Evolutionary conservation across 1,140 invertebrate species (phyloP).

Genomic region (Drosophila athabasca): DNA sequence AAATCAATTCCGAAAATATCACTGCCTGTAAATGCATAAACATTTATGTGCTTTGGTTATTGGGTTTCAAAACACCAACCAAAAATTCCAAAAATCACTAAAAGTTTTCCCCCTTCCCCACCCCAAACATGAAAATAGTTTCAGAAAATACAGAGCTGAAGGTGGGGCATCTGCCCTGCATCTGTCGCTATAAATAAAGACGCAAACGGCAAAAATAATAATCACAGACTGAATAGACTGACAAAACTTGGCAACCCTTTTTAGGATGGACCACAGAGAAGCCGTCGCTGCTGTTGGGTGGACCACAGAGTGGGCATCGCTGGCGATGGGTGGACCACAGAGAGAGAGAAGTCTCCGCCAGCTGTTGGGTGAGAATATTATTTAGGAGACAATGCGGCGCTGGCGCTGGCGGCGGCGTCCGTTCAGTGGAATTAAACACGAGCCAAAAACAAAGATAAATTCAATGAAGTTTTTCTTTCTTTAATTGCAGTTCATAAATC

Average conservation of each 20-base stretch:
- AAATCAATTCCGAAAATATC: conserved; percentile 18
- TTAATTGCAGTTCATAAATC: conserved; percentile 70
- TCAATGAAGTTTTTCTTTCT: conserved; percentile 40
- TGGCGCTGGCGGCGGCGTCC: conserved; percentile 20
- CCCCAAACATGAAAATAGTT: conserved; percentile 55
- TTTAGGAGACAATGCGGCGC: conserved; percentile 43
- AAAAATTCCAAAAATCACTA: conserved; percentile 27
- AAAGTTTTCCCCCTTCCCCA: conserved; percentile 36
- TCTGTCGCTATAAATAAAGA: conserved; percentile 75
- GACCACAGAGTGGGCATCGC: no score
- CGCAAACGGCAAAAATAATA: conserved; percentile 61
- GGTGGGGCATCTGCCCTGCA: conserved; percentile 60
- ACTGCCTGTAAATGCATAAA: not conserved
- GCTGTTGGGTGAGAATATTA: conserved; percentile 56
- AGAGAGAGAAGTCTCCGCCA: conserved; percentile 5
- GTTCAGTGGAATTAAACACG: conserved; percentile 50
- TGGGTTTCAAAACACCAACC: conserved; percentile 12
- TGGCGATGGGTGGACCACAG: not conserved
- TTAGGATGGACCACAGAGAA: conserved; percentile 12
- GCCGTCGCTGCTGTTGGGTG: conserved; percentile 39
- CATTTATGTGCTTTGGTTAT: conserved; percentile 13
- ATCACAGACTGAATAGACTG: conserved; percentile 43
- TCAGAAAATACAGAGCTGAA: conserved; percentile 26
- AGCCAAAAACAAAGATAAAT: conserved; percentile 39
- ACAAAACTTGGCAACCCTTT: conserved; percentile 75